Conservation (phyloP, 2,113 vertebrate species). For the Calyptomena viridis region DNA sequence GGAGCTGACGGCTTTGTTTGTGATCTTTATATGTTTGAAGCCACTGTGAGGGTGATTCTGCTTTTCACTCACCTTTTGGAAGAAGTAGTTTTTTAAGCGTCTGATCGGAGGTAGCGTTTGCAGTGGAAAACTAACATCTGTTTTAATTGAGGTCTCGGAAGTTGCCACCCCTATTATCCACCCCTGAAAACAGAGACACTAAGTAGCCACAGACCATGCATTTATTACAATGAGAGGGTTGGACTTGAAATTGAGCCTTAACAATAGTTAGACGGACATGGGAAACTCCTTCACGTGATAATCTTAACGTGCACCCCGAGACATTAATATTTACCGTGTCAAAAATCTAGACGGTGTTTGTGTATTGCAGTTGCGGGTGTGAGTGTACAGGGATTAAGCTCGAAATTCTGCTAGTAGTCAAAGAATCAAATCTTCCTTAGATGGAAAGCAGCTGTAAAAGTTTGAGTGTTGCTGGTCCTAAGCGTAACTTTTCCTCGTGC, state of each 20-base stretch:
- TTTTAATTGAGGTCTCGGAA: neutral
- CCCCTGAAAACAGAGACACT: neutral
- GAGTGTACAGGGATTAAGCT: neutral
- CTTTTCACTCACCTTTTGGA: neutral
- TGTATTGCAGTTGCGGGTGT: neutral
- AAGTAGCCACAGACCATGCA: neutral
- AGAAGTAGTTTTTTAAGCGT: neutral
- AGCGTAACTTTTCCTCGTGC: conserved; percentile 7
- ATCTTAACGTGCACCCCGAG: neutral
- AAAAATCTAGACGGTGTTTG: neutral
- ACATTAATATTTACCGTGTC: neutral
- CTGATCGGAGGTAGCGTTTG: neutral
- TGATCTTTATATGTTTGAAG: neutral
- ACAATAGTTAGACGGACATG: neutral
- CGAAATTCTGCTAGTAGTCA: neutral
- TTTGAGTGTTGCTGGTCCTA: neutral
- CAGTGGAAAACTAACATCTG: neutral
- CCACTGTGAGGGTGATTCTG: neutral
- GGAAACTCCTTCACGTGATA: neutral
- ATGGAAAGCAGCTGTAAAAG: neutral
- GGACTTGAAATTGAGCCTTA: neutral
- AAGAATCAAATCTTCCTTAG: conserved; percentile 8
- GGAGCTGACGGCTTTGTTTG: neutral
- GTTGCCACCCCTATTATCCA: neutral
- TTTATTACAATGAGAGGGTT: neutral